Percentiles rank a stretch among this genome's conserved stretches.
Conservation (phyloP, 2,113 vertebrate genomes). For the Myotis yumanensis region DNA sequence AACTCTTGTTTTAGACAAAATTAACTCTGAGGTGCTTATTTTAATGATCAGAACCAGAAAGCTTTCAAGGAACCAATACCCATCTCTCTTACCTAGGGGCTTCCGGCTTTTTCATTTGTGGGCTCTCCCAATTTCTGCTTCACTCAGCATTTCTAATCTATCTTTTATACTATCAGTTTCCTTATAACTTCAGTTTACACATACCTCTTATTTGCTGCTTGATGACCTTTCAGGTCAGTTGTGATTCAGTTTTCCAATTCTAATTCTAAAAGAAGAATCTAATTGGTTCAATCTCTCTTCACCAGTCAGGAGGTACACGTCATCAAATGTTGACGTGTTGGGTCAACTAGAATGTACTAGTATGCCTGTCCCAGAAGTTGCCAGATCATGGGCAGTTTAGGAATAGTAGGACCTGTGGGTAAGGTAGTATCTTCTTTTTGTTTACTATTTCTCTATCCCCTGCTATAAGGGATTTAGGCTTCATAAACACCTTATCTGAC, state of each 20-base stretch:
- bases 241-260: conserved; percentile 39
- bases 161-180: background rate
- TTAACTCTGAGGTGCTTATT: background rate
- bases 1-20: conserved; percentile 15
- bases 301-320: background rate
- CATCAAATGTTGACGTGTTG: conserved; percentile 4
- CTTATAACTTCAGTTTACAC: conserved; percentile 20
- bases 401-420: background rate
- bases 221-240: background rate
- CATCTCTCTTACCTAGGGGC: background rate
- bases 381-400: background rate
- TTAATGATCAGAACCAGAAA: conserved; percentile 42
- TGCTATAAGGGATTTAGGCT: background rate
- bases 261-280: background rate
- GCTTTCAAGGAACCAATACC: background rate
- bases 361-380: background rate
- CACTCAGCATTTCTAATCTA: conserved; percentile 4
- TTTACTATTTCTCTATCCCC: background rate
- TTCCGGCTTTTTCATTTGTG: conserved; percentile 28
- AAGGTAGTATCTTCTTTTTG: background rate
- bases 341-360: background rate
- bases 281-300: conserved; percentile 7
- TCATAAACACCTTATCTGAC: background rate
- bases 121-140: background rate
- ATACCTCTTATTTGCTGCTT: background rate